Percentiles rank a stretch among this genome's conserved stretches.
phyloP scores from a whole-genome alignment of 2,888 invertebrate genomes.

The Tinea pellionella region DNA sequence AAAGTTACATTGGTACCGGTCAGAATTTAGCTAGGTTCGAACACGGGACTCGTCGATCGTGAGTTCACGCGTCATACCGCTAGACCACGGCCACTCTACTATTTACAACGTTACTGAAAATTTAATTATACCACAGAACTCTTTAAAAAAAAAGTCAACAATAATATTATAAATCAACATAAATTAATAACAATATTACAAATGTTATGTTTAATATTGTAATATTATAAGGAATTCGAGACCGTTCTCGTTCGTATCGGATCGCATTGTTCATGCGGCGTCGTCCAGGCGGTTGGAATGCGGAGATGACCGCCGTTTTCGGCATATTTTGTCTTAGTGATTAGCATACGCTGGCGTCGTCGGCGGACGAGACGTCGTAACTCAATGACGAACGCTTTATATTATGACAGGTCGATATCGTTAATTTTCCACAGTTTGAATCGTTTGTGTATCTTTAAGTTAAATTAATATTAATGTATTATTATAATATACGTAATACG shows the following conservation, averaged over 20 bases:
- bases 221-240: not conserved
- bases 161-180: not conserved
- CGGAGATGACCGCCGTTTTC: constrained; percentile 56
- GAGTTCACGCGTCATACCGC: no score
- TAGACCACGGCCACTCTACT: no score
- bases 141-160: no score
- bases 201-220: not conserved
- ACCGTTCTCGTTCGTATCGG: not conserved
- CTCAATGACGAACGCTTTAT: constrained; percentile 2
- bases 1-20: no score
- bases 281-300: constrained; percentile 43
- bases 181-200: not conserved
- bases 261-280: constrained; percentile 26
- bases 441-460: not conserved
- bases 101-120: no score
- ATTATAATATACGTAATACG: not conserved
- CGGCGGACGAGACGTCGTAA: constrained; percentile 26
- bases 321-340: constrained; percentile 37
- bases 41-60: no score
- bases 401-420: not conserved
- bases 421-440: not conserved
- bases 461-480: constrained; percentile 1
- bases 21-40: no score
- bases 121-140: no score
- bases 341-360: constrained; percentile 45